These are phyloP conservation scores for Cylloceria caligata DNA, from an alignment of 2,888 invertebrate genomes.

Conservation along the genomic window DNA sequence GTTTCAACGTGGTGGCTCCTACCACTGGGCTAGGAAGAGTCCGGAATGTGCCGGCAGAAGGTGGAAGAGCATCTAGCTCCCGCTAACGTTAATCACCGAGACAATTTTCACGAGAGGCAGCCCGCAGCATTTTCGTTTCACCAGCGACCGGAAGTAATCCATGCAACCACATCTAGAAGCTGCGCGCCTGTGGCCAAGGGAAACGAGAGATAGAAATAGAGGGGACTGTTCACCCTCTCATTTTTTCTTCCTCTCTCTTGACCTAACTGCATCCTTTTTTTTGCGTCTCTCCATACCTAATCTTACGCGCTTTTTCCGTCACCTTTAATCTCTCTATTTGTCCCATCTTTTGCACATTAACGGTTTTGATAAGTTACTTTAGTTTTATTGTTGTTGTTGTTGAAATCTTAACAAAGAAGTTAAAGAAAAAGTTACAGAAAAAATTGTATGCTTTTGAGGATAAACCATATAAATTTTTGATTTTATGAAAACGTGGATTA, in stretches of 20 bases:
- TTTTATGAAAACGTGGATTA: too few relatives aligned
- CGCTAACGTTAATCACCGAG: slow-evolving; percentile 53
- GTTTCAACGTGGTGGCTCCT: slow-evolving; percentile 4
- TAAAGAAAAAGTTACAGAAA: too few relatives aligned
- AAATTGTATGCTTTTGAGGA: too few relatives aligned
- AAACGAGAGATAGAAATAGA: slow-evolving; percentile 25
- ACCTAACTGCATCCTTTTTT: neutral
- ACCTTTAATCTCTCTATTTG: slow-evolving; percentile 8
- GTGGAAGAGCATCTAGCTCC: slow-evolving; percentile 23
- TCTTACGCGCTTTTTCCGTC: neutral
- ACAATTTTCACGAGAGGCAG: slow-evolving; percentile 49
- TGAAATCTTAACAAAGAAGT: too few relatives aligned
- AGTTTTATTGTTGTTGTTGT: too few relatives aligned
- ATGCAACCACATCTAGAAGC: slow-evolving; percentile 44
- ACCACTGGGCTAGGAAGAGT: neutral
- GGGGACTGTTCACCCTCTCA: slow-evolving; percentile 19
- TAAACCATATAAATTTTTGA: too few relatives aligned
- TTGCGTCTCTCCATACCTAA: neutral
- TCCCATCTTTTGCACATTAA: neutral
- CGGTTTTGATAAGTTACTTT: neutral
- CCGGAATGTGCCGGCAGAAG: slow-evolving; percentile 6
- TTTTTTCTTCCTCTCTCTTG: slow-evolving; percentile 5
- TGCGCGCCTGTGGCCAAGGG: slow-evolving; percentile 13
- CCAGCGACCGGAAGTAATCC: slow-evolving; percentile 58
- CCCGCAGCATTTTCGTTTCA: slow-evolving; percentile 51